Percentiles rank a stretch among this genome's conserved stretches.
phyloP scores from a whole-genome alignment of 2,113 vertebrate species.

The Furnarius figulus region DNA sequence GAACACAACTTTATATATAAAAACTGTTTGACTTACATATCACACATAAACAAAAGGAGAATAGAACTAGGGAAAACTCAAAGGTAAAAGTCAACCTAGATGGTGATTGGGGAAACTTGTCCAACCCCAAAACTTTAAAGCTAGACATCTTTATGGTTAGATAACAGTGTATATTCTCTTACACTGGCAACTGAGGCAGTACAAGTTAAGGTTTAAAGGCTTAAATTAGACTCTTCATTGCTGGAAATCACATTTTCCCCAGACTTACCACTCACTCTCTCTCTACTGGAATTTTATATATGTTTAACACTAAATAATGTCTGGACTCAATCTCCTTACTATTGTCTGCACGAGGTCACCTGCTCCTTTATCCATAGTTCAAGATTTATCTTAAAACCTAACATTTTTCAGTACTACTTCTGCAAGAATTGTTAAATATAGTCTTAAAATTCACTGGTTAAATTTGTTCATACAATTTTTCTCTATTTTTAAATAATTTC shows the following conservation, averaged over 20 bases:
- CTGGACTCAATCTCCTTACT: background rate
- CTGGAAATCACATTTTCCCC: background rate
- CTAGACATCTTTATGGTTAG: background rate
- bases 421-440: background rate
- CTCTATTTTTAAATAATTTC: background rate
- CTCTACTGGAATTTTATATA: background rate
- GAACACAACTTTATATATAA: background rate
- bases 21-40: background rate
- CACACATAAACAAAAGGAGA: background rate
- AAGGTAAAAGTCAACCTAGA: background rate
- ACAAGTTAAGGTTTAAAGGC: background rate
- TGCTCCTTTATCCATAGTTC: background rate
- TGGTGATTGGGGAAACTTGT: background rate
- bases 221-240: background rate
- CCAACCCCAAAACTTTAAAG: background rate
- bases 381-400: background rate
- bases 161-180: background rate
- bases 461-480: background rate
- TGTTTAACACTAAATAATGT: background rate
- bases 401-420: background rate
- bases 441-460: background rate
- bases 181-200: background rate
- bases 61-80: background rate
- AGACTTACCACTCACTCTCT: background rate
- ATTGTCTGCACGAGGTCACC: background rate